phyloP scores from a whole-genome alignment of 2,113 vertebrate genomes.

The Gymnogyps californianus region DNA sequence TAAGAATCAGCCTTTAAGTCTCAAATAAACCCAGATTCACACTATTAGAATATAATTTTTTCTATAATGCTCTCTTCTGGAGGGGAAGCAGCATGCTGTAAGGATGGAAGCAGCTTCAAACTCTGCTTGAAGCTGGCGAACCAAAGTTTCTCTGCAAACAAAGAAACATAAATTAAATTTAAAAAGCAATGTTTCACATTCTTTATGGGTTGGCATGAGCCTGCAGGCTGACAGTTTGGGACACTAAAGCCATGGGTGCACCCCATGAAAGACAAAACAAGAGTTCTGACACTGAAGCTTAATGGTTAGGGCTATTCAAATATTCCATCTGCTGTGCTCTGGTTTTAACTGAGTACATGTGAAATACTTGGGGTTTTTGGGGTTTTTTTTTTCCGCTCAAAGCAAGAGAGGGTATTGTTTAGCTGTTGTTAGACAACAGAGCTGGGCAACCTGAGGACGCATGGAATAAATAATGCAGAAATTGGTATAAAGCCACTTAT shows the following conservation, averaged over 20 bases:
- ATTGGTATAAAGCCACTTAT: background rate
- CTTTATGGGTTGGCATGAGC: background rate
- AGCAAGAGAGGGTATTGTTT: background rate
- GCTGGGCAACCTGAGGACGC: background rate
- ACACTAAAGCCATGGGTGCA: background rate
- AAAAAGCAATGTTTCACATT: background rate
- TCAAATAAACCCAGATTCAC: background rate
- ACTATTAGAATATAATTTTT: background rate
- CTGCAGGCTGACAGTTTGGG: background rate
- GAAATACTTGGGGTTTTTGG: background rate
- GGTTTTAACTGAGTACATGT: background rate
- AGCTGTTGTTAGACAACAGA: background rate
- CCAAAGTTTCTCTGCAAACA: background rate
- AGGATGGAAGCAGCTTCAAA: background rate
- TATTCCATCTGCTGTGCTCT: background rate
- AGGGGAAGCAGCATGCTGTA: background rate
- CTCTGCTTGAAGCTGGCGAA: background rate
- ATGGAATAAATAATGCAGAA: background rate
- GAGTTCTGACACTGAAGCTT: background rate
- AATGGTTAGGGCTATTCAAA: background rate
- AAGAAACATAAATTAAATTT: constrained; percentile 20
- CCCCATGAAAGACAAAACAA: background rate
- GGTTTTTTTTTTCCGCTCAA: background rate
- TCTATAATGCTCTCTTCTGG: background rate
- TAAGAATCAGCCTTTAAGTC: background rate